These are phyloP conservation scores for Anguilla pacifica DNA, from an alignment of 2,797 vertebrate genomes.

Conservation along the genomic window DNA sequence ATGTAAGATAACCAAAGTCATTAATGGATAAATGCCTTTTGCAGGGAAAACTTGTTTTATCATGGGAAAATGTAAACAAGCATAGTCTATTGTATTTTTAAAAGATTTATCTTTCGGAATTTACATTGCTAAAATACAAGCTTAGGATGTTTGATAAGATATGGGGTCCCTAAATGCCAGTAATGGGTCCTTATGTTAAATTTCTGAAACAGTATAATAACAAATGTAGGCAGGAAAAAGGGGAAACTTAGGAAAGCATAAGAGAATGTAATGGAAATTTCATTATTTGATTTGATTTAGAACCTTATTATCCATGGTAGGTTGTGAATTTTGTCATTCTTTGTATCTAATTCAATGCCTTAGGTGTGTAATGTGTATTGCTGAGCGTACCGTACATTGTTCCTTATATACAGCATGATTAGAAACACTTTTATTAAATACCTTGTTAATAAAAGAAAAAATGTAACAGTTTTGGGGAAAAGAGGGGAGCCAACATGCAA, in stretches of 20 bases:
- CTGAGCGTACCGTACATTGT: neutral
- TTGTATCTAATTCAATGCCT: neutral
- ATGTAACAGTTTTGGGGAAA: neutral
- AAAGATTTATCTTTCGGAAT: neutral
- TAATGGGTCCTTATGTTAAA: too few relatives aligned
- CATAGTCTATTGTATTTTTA: too few relatives aligned
- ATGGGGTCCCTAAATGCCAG: too few relatives aligned
- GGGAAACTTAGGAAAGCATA: neutral
- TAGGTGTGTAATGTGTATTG: neutral
- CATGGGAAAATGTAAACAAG: too few relatives aligned
- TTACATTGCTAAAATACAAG: neutral
- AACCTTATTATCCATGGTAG: neutral
- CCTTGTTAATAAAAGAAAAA: neutral
- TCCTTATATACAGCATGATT: neutral
- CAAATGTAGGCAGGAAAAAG: slow-evolving; percentile 5
- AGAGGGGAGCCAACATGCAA: neutral
- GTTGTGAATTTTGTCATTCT: neutral
- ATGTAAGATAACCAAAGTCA: too few relatives aligned
- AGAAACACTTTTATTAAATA: neutral
- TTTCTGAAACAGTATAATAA: too few relatives aligned
- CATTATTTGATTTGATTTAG: neutral
- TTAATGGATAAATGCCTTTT: too few relatives aligned
- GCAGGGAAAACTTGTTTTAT: too few relatives aligned
- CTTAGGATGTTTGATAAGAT: neutral
- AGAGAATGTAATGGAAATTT: neutral